Evolutionary conservation across 2,797 vertebrate genomes (phyloP), one percentile per base, ranked within the genome.

Genomic region (Carduelis carduelis): DNA sequence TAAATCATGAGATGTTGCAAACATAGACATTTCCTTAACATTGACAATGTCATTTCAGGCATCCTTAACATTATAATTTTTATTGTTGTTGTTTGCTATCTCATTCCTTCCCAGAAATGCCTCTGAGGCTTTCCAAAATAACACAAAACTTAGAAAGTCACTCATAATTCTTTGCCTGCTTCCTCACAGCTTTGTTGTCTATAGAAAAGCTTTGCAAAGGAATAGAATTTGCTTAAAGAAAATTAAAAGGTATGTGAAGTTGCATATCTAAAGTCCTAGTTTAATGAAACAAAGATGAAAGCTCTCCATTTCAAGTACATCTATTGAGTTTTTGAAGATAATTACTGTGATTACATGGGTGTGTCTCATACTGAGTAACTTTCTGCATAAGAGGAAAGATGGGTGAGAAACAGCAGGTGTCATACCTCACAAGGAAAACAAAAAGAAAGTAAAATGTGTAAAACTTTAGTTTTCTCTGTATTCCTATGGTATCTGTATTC

Each of bases 221-320:
- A 81, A 47, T 50, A 61, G 3, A 20, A 17, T 59, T 93, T 92
- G 78, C 56, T 53, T 72, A 49, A 88, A 94, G 72, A 91, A 95
- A 92, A 92, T 68, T 17, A n/a, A 81, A 91, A 84, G 5, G 3
- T 37, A 26, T 85, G 47, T 90, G 61, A 87, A 70, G 10, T 68
- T 72, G 32, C 49, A 64, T 92, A 37, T 88, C 32, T 76, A 9
- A 86, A 74, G 35, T 72, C 50, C 37, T 66, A 35, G 53, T 81
- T 90, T 50, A 84, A 18, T 72, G 76, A 89, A 75, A 68, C 19
- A 63, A 55, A 90, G 78, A 96, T 95, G 63, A 94, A 91, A 91
- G 53, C 47, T 87, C 75, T 87, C 27, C 1, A 22, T 93, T 87
- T 90, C 77, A 86, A 79, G 72, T 71, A 63, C 12, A 9, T 65